Conservation (phyloP, 2,888 invertebrate genomes). For the Sericinus montela region DNA sequence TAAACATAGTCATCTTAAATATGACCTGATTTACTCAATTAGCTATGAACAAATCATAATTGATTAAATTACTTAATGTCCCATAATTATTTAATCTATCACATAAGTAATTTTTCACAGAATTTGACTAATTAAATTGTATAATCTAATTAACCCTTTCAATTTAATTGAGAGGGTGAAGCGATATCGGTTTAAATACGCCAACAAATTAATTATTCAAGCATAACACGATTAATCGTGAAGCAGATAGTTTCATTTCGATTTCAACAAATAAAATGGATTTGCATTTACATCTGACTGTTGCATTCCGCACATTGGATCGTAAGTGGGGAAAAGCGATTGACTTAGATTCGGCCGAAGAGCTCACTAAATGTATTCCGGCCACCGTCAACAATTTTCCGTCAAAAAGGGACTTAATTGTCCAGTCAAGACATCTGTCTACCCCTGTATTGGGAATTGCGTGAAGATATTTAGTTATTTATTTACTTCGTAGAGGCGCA, state of each 20-base stretch:
- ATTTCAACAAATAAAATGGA: constrained; percentile 35
- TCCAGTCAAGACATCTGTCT: constrained; percentile 28
- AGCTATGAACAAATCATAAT: no score
- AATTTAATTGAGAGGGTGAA: neutral
- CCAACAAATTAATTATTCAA: neutral
- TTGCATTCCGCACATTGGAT: constrained; percentile 49
- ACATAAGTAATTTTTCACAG: no score
- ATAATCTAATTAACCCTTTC: constrained; percentile 10
- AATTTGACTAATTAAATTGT: neutral
- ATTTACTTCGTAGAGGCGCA: no score
- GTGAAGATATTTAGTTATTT: no score
- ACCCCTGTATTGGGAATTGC: no score
- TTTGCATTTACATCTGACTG: constrained; percentile 48
- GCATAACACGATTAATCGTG: constrained; percentile 1
- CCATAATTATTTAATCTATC: neutral
- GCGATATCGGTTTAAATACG: neutral
- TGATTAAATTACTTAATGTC: neutral
- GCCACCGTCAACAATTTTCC: constrained; percentile 37
- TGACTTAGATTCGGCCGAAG: constrained; percentile 40
- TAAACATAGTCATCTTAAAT: no score
- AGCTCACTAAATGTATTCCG: constrained; percentile 33
- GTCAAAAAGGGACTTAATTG: no score
- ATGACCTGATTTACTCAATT: no score
- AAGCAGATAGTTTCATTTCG: neutral
- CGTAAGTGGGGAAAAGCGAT: constrained; percentile 51